Conservation (phyloP, 1,140 invertebrate species). For the Drosophila lowei region DNA sequence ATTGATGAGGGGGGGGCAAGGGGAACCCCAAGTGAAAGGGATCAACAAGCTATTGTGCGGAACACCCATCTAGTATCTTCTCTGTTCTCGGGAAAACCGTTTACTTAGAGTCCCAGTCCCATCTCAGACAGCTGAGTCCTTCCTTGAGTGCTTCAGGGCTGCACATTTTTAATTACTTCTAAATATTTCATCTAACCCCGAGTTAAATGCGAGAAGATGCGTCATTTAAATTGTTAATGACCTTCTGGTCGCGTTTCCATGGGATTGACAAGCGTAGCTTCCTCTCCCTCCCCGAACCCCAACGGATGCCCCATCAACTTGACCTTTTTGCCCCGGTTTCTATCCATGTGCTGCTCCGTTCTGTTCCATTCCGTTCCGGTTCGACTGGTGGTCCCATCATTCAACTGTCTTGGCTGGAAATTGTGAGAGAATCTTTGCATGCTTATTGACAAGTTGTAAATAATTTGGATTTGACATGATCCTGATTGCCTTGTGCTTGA, state of each 20-base stretch:
- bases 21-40: background rate
- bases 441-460: slow-evolving; percentile 58
- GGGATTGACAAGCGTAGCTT: background rate
- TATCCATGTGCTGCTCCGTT: too few relatives aligned
- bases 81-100: background rate
- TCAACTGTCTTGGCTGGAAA: background rate
- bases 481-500: slow-evolving; percentile 25
- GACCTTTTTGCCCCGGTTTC: slow-evolving; percentile 13
- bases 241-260: slow-evolving; percentile 24
- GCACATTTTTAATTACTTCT: slow-evolving; percentile 65
- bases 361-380: too few relatives aligned
- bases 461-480: slow-evolving; percentile 56
- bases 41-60: slow-evolving; percentile 14
- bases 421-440: slow-evolving; percentile 18
- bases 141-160: slow-evolving; percentile 20
- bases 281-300: too few relatives aligned
- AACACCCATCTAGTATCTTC: slow-evolving; percentile 11
- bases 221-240: slow-evolving; percentile 50
- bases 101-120: slow-evolving; percentile 20
- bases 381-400: background rate
- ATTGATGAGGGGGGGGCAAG: slow-evolving; percentile 4
- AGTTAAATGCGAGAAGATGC: slow-evolving; percentile 39
- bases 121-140: background rate
- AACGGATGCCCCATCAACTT: slow-evolving; percentile 4
- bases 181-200: slow-evolving; percentile 29